Evolutionary conservation across 2,797 vertebrate genomes (phyloP).

Genomic region (Lithobates pipiens): DNA sequence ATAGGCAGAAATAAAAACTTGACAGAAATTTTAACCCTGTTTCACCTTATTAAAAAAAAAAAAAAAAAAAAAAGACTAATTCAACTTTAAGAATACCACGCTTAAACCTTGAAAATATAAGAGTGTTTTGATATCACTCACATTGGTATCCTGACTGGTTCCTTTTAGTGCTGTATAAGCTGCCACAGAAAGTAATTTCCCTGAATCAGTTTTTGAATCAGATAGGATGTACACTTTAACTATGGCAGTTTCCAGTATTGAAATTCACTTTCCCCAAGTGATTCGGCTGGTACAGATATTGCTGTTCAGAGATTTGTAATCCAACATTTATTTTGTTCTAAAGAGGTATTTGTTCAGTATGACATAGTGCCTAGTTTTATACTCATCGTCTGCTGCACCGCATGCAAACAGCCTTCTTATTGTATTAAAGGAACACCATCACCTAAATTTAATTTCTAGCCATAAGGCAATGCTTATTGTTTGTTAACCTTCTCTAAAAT

Average conservation of each 20-base stretch:
- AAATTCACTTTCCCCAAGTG: conserved; percentile 15
- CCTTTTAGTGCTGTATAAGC: too few relatives aligned
- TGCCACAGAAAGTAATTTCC: neutral
- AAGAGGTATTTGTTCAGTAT: conserved; percentile 33
- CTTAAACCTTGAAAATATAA: too few relatives aligned
- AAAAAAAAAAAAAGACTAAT: too few relatives aligned
- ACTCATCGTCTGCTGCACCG: neutral
- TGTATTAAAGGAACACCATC: neutral
- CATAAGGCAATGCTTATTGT: too few relatives aligned
- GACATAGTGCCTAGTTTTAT: conserved; percentile 20
- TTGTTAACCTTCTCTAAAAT: too few relatives aligned
- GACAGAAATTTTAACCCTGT: too few relatives aligned
- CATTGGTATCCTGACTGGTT: too few relatives aligned
- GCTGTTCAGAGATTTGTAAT: conserved; percentile 7
- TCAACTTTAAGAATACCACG: too few relatives aligned
- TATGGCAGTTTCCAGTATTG: conserved; percentile 2
- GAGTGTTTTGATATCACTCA: too few relatives aligned
- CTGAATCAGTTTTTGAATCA: conserved; percentile 19
- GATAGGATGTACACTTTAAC: neutral
- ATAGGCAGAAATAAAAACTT: too few relatives aligned
- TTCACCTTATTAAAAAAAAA: too few relatives aligned
- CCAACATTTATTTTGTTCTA: conserved; percentile 25
- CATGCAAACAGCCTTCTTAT: conserved; percentile 11
- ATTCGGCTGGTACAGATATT: neutral
- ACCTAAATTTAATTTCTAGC: neutral